Base-by-base conservation (phyloP, 2,797 vertebrate genomes). In the Helicolenus hilgendorfi region DNA sequence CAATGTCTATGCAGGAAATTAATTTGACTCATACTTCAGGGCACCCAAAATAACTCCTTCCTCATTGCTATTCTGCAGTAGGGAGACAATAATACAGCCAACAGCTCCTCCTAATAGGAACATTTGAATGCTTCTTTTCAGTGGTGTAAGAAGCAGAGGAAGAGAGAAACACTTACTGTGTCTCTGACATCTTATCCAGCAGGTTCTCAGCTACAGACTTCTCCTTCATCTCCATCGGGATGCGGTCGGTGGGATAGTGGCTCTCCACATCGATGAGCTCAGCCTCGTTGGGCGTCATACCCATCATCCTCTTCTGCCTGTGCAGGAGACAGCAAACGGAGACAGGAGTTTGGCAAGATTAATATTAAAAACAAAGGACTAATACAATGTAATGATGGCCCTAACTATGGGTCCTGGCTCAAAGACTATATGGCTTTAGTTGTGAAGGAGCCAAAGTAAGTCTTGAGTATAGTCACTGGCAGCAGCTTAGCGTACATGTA, bases 281-380 rank as follows among this genome's bases (percentile, higher is more conserved):
- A 0, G 78, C 88, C 88, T 98, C 98, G 20, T 97, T 97, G 1
- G 97, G 98, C 0, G 98, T 99, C 98, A 99, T 99, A 80, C 98
- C 98, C 98, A 99, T 98, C 97, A 98, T 98, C 89, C 98, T 97
- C 95, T 99, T 99, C 73, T 98, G 96, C 94, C 98, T 98, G 81
- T 8, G n/a, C 15, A 74, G 35, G 38, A 73, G 20, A 81, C 49
- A 88, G 45, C 29, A 64, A 10, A 11, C 11, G 8, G 13, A 53
- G 18, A 49, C 3, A n/a, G 29, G 22, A 49, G 67, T 27, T 74
- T 38, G 53, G 20, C 9, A 22, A 14, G 15, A 59, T 83, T 53
- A 14, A 31, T 58, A 33, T 0, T 49, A 2, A 79, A 76, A 35
- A 15, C 1, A 53, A 20, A 79, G 4, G 9, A 49, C 6, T 70